Evolutionary conservation across 1,140 invertebrate genomes (phyloP).

Genomic region (Phortica variegata): DNA sequence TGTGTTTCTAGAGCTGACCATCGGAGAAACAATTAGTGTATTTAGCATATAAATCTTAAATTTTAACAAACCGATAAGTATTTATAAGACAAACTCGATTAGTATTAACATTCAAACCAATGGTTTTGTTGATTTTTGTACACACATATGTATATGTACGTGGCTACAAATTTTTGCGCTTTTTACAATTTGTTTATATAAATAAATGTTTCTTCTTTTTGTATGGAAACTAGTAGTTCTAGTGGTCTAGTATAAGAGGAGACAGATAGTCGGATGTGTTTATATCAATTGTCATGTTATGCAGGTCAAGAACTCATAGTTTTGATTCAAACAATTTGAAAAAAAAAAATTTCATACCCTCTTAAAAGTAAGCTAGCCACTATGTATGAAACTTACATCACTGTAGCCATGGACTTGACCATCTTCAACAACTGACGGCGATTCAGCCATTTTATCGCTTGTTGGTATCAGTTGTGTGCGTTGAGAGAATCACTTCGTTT

Average conservation of each 20-base stretch:
- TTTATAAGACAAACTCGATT: not conserved
- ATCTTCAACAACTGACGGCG: slow-evolving; percentile 35
- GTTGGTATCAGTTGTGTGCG: too few relatives aligned
- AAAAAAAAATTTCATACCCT: not conserved
- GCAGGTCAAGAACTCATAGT: not conserved
- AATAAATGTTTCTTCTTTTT: not conserved
- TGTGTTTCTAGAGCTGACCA: not conserved
- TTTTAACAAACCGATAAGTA: not conserved
- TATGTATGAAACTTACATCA: slow-evolving; percentile 36
- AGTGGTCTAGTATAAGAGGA: not conserved
- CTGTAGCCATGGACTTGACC: slow-evolving; percentile 45
- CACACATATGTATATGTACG: not conserved
- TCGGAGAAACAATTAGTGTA: too few relatives aligned
- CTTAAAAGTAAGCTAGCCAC: not conserved
- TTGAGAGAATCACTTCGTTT: too few relatives aligned
- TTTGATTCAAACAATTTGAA: not conserved
- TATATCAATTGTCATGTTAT: not conserved
- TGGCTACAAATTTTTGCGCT: not conserved
- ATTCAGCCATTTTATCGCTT: slow-evolving; percentile 36
- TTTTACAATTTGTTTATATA: not conserved
- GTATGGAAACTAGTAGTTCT: not conserved
- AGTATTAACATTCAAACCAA: not conserved
- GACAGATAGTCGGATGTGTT: not conserved
- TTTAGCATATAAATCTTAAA: not conserved
- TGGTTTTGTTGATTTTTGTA: not conserved